Evolutionary conservation across 2,113 vertebrate genomes (phyloP).

Genomic region (Cyanistes caeruleus): DNA sequence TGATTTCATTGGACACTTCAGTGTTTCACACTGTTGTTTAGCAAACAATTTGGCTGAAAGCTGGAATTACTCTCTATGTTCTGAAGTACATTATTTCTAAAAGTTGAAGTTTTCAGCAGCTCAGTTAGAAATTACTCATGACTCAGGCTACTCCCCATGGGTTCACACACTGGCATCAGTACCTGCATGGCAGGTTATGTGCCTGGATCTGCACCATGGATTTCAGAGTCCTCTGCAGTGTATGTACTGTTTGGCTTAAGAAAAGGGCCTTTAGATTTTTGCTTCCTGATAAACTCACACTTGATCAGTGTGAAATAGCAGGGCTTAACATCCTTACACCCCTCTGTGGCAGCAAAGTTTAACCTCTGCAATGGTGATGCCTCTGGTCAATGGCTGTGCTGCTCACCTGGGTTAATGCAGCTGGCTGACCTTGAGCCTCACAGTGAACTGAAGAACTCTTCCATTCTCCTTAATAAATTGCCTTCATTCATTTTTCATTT

Average conservation of each 20-base stretch:
- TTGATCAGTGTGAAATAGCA: neutral
- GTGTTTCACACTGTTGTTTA: neutral
- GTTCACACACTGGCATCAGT: neutral
- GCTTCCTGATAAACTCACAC: neutral
- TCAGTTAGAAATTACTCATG: neutral
- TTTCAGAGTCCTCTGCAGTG: neutral
- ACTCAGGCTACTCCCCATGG: neutral
- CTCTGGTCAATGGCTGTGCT: neutral
- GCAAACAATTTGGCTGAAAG: slow-evolving; percentile 8
- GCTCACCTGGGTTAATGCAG: neutral
- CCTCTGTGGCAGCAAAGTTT: neutral
- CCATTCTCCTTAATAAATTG: slow-evolving; percentile 8
- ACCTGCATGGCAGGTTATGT: neutral
- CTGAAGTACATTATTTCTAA: neutral
- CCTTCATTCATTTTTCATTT: slow-evolving; percentile 76
- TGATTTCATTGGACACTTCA: neutral
- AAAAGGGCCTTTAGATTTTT: neutral
- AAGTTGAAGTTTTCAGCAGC: neutral
- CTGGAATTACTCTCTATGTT: neutral
- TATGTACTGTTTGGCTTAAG: neutral
- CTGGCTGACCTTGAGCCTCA: neutral
- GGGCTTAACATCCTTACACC: neutral
- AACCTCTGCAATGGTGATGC: neutral
- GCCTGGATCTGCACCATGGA: neutral
- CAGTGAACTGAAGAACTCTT: neutral